A percentile compares a stretch with the other conserved stretches of the same genome.
Conservation (phyloP, 2,113 vertebrate species). For the Leucosticte australis region DNA sequence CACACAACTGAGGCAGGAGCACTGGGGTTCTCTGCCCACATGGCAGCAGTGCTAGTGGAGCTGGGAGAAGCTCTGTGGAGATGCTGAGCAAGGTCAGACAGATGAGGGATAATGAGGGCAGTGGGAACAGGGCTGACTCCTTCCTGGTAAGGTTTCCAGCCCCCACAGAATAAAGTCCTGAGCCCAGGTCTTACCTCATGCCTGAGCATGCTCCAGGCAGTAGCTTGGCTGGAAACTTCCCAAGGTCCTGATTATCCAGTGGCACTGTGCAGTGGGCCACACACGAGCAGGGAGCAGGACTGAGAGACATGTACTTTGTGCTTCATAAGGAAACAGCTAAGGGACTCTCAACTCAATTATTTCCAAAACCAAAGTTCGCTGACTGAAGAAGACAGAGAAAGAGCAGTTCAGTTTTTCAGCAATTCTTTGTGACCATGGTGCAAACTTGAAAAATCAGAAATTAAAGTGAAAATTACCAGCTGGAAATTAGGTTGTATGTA, state of each 20-base stretch:
- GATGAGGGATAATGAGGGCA: accelerated
- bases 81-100: not conserved
- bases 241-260: not conserved
- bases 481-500: not conserved
- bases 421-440: not conserved
- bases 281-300: not conserved
- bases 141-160: not conserved
- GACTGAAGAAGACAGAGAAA: not conserved
- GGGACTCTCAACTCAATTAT: not conserved
- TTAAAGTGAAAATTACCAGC: not conserved
- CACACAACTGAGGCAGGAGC: accelerated
- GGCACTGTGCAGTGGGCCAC: not conserved
- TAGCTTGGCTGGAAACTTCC: not conserved
- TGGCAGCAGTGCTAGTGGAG: accelerated
- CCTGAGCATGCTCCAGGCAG: not conserved
- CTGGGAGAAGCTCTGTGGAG: not conserved
- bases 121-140: accelerated
- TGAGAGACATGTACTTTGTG: not conserved
- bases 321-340: not conserved
- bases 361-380: not conserved
- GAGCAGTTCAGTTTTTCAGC: not conserved
- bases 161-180: not conserved
- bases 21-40: no score
- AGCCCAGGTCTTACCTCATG: not conserved
- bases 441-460: not conserved